Evolutionary conservation across 2,888 invertebrate genomes (phyloP).

Genomic region (Marasmarcha lunaedactyla): DNA sequence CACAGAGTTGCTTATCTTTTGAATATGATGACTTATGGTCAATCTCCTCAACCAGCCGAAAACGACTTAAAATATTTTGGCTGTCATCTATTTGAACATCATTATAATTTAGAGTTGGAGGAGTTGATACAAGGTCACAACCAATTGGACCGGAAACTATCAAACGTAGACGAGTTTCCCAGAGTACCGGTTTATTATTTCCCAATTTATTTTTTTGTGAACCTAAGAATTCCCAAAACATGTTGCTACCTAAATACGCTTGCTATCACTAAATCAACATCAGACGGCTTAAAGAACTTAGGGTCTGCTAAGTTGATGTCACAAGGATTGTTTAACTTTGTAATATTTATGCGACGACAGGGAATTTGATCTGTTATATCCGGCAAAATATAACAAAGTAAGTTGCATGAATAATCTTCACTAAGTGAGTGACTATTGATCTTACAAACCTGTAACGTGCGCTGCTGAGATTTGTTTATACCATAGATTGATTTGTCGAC

Average conservation of each 20-base stretch:
- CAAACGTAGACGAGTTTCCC: conserved; percentile 15
- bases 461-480: background rate
- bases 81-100: background rate
- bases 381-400: background rate
- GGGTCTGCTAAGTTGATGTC: conserved; percentile 12
- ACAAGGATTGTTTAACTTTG: conserved; percentile 5
- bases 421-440: background rate
- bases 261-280: too few relatives aligned
- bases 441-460: background rate
- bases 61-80: background rate
- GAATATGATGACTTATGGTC: background rate
- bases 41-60: background rate
- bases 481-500: background rate
- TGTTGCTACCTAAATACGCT: conserved; percentile 15
- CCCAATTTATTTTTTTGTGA: conserved; percentile 12
- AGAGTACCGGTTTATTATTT: conserved; percentile 10
- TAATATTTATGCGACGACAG: too few relatives aligned
- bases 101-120: background rate
- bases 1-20: background rate
- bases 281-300: too few relatives aligned
- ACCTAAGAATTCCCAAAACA: conserved; percentile 18
- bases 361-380: background rate
- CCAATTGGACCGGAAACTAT: conserved; percentile 14
- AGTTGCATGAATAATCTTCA: background rate
- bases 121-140: background rate